Evolutionary conservation across 1,140 invertebrate species (phyloP), one percentile per base, ranked within the genome.

Genomic region (Pseudomyrmex flavicornis): DNA sequence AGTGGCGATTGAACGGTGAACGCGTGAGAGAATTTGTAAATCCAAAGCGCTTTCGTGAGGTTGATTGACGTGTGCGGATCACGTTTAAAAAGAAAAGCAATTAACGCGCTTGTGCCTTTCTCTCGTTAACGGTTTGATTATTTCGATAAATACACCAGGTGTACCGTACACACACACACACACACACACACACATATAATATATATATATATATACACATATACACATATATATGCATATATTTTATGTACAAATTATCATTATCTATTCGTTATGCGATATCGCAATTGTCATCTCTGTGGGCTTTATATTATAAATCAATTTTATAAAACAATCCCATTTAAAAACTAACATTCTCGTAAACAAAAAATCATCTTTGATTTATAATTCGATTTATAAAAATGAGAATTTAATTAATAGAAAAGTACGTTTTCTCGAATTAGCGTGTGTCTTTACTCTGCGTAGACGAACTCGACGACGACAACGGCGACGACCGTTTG

Each of bases 381-480:
- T 63, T 63, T 44, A 12, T 26, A 74, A 74, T n/a, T 75, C n/a
- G 26, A 26, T 26, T 26, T 3, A 26, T 10, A 15, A 46, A 59
- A 46, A 17, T 63, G 26, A 63, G 63, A 22, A 48, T 13, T 20
- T 61, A 62, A 75, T 63, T 75, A 44, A 72, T 26, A 59, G 54
- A 22, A 59, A 73, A 59, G 10, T 17, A 17, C 20, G 54, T 52
- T 50, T 50, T 70, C 22, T 35, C 35, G 35, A 54, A 54, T 77
- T 12, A 70, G 59, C 54, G 15, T 13, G 22, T n/a, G 35, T 65
- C 10, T 65, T 68, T 1, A 65, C 65, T 66, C 58, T 80, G 83
- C 66, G 15, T 89, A 94, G 95, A 95, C 85, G 94, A 95, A 46
- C 82, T 94, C 26, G 93, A 95, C 58, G 94, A 94, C 48, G 94